phyloP scores from a whole-genome alignment of 2,113 vertebrate species.

The Tinamus guttatus region DNA sequence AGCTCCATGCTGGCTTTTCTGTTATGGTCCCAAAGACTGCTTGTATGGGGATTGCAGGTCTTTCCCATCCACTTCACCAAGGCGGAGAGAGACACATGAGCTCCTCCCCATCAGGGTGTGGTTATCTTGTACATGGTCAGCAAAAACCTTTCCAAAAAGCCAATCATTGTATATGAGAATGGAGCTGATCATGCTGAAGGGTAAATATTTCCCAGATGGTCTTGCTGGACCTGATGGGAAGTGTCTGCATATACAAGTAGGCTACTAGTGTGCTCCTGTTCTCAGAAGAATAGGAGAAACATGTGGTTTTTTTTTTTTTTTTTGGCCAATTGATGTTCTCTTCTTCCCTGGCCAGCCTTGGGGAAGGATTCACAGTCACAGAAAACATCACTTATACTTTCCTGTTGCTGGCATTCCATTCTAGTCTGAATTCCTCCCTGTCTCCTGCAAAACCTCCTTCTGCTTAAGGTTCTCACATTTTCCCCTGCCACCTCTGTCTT shows the following conservation, averaged over 20 bases:
- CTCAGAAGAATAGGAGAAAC: not conserved
- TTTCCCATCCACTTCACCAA: not conserved
- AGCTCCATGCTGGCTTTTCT: not conserved
- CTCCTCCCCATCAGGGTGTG: not conserved
- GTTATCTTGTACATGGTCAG: not conserved
- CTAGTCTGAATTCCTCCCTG: not conserved
- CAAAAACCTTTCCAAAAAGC: not conserved
- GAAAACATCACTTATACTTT: not conserved
- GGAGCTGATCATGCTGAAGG: not conserved
- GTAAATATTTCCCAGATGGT: not conserved
- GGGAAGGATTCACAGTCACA: not conserved
- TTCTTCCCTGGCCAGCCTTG: not conserved
- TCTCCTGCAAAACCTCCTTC: not conserved
- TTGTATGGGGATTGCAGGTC: rapidly evolving
- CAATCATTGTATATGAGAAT: not conserved
- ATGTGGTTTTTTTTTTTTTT: not conserved
- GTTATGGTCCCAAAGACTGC: too few species aligned
- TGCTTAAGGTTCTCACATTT: not conserved
- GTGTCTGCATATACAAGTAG: not conserved
- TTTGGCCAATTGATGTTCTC: not conserved
- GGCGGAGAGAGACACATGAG: rapidly evolving
- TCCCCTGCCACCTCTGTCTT: not conserved
- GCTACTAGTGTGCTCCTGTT: not conserved
- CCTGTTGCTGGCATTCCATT: not conserved
- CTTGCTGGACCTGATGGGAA: not conserved